Conservation (phyloP, 2,113 vertebrate genomes). For the Sapajus apella region DNA sequence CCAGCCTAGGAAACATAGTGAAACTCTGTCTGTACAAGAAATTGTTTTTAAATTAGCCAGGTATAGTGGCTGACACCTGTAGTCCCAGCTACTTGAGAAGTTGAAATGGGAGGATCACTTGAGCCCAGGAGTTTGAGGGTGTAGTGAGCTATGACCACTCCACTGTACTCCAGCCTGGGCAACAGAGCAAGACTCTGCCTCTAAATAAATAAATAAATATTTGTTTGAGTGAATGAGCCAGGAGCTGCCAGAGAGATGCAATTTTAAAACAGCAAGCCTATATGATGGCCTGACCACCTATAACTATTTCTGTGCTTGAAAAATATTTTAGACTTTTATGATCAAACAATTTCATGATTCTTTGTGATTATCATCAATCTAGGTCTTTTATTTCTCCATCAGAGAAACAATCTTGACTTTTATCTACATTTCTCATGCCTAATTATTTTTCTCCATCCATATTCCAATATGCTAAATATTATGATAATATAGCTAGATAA, state of each 20-base stretch:
- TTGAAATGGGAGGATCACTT: too few species aligned
- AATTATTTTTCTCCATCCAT: conserved; percentile 65
- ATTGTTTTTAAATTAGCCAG: too few species aligned
- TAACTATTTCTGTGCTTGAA: not conserved
- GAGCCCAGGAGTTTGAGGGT: too few species aligned
- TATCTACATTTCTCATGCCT: conserved; percentile 64
- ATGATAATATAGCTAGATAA: conserved; percentile 65
- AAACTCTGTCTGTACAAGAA: too few species aligned
- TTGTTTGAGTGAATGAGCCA: not conserved
- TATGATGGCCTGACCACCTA: not conserved
- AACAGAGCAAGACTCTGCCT: not conserved
- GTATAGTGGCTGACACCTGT: too few species aligned
- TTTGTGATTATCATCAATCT: conserved; percentile 27
- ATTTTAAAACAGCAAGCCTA: not conserved
- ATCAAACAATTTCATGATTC: not conserved
- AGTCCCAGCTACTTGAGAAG: too few species aligned
- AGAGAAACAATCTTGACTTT: conserved; percentile 40
- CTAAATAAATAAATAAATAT: too few species aligned
- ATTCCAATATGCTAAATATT: conserved; percentile 70
- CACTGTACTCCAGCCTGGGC: not conserved
- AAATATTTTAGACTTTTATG: not conserved
- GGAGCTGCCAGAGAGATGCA: not conserved
- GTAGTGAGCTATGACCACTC: too few species aligned
- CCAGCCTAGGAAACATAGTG: too few species aligned
- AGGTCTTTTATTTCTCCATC: conserved; percentile 38